Base-by-base conservation (phyloP, 2,888 invertebrate genomes). In the Parnassius apollo region DNA sequence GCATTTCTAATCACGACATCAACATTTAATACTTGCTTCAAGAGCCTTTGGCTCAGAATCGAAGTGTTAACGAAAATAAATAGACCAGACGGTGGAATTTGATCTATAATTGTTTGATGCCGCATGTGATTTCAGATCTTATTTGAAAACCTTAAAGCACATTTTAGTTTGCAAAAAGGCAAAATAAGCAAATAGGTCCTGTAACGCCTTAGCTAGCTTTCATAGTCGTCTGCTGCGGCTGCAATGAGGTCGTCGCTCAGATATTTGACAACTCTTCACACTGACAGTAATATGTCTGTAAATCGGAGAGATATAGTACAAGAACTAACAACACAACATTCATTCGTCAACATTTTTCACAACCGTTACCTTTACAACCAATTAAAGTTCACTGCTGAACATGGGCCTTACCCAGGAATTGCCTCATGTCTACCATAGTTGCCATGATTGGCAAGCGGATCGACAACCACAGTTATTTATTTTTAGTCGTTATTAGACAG, bases 11-110 rank as follows among this genome's bases (percentile, higher is more conserved):
- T 89, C 84, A 86, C 75, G 74, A 74, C 71, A 71, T 78, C 75
- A 83, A 84, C 85, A 85, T 83, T 76, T 81, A 82, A 88, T 86
- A 88, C 83, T 83, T 82, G 78, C 72, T 75, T 80, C 80, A 81
- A 85, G 84, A 84, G 78, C 77, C 77, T 75, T 72, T 76, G 75
- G 78, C 78, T 78, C 78, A 82, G 83, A 83, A 72, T 71, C 69
- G 68, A 75, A 85, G 84, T 85, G 84, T 77, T 86, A 87, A 88
- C 85, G 86, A 86, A 88, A 88, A 88, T 83, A 88, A 88, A 88
- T 88, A 84, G 88, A 85, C 86, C 85, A 81, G 76, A 53, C 78
- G 76, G 79, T 80, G 83, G 81, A 82, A 83, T 79, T 76, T 79
- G 85, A 81, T 84, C 81, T 83, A 74, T 78, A 69, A 75, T 71